Conservation (phyloP, 2,797 vertebrate genomes). For the Neosilurus mollespiculum region DNA sequence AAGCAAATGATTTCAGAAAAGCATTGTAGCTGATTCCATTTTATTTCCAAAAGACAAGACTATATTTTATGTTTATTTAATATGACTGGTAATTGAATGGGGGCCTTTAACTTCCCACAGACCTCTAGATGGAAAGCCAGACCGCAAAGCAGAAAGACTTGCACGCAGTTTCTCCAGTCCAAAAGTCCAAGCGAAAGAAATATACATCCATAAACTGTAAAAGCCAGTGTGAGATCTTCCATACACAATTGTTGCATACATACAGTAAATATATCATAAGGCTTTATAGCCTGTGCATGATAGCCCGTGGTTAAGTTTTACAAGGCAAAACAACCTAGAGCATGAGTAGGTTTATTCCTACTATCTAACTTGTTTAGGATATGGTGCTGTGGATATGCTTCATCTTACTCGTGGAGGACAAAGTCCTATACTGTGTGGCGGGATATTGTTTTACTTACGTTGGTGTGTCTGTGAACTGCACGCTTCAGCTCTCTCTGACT, state of each 20-base stretch:
- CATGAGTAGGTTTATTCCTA: conserved; percentile 24
- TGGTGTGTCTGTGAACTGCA: conserved; percentile 32
- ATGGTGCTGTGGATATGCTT: conserved; percentile 17
- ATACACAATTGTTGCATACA: background rate
- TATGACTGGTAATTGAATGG: no score
- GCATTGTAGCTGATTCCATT: no score
- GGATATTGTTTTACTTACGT: conserved; percentile 50
- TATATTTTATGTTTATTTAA: no score
- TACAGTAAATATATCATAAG: background rate
- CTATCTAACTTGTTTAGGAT: conserved; percentile 30
- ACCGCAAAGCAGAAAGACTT: background rate
- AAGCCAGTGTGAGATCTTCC: no score
- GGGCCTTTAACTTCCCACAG: conserved; percentile 4
- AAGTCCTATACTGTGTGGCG: conserved; percentile 47
- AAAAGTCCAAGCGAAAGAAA: background rate
- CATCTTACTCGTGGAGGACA: conserved; percentile 38
- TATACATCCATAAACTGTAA: background rate
- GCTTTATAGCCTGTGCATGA: background rate
- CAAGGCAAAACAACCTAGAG: background rate
- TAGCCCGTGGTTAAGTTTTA: background rate
- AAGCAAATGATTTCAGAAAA: no score
- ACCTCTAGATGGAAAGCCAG: conserved; percentile 11
- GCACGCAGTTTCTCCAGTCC: background rate
- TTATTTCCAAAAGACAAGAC: no score
- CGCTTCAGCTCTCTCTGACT: conserved; percentile 28